Base-by-base conservation (phyloP, 2,888 invertebrate species). In the Dysmachus trigonus region DNA sequence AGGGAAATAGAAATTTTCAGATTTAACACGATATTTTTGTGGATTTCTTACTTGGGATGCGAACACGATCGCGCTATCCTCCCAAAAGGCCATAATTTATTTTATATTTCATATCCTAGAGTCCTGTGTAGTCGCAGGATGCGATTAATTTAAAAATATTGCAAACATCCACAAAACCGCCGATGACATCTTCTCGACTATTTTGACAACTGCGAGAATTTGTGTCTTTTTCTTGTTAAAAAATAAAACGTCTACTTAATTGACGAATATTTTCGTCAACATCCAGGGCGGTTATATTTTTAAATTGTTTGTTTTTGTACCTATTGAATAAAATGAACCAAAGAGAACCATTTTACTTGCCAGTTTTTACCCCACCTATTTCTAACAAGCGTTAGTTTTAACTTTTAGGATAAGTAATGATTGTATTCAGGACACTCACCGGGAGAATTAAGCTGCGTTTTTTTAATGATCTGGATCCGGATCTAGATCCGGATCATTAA, bases 21-120 rank as follows among this genome's bases (percentile, higher is more conserved):
- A 13, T 38, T 22, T 47, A 15, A 22, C 30, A 35, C 13, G 8
- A 2, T 47, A 15, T 85, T 10, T 73, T 33, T 3, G 8, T 41
- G 30, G 1, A 51, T 30, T 53, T 81, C 90, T 91, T 92, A 95
- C 96, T 94, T 96, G 96, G 83, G 97, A 97, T 89, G 96, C 94
- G 88, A 97, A 94, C 91, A 98, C 96, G 88, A 97, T 95, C 87
- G 95, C 93, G 53, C 96, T 96, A 93, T 98, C 97, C 91, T 96
- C 96, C 86, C 97, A 91, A 91, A 97, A 97, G 89, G 95, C 95
- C 98, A 98, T 98, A 5, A 2, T 73, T 73, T 27, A 31, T 2
- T 85, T 35, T 74, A 15, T 13, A 1, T 62, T 22, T 62, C 62
- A 62, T 62, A 62, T 62, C 62, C 62, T 62, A 22, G 1, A 18